phyloP scores from a whole-genome alignment of 2,888 invertebrate species.

The Patella depressa region DNA sequence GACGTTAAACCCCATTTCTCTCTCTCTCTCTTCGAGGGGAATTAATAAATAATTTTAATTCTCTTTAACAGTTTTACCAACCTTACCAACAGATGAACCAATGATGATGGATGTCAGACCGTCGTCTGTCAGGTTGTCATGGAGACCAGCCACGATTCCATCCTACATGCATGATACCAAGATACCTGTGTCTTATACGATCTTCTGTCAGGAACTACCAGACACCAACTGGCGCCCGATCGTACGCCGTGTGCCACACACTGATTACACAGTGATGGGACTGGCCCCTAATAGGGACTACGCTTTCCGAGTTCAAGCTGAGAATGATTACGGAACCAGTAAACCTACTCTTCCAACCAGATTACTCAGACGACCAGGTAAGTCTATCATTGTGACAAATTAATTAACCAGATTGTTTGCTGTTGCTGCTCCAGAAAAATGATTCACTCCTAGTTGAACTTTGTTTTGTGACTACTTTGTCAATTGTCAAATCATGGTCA shows the following conservation, averaged over 20 bases:
- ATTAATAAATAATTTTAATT: too few species aligned
- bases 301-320: constrained; percentile 93
- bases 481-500: neutral
- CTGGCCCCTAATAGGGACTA: constrained; percentile 84
- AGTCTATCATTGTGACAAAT: neutral
- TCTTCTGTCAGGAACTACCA: constrained; percentile 55
- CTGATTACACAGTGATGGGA: constrained; percentile 53
- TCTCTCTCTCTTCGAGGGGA: too few species aligned
- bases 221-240: constrained; percentile 55
- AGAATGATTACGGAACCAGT: constrained; percentile 95
- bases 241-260: constrained; percentile 56
- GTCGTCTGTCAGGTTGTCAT: constrained; percentile 56
- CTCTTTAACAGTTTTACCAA: constrained; percentile 48
- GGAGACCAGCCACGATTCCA: constrained; percentile 60
- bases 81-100: constrained; percentile 54
- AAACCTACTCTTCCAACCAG: constrained; percentile 85
- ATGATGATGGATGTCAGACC: constrained; percentile 55
- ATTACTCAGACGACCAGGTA: constrained; percentile 50
- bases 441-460: too few species aligned
- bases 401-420: too few species aligned
- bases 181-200: constrained; percentile 56
- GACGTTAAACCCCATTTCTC: too few species aligned
- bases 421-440: too few species aligned
- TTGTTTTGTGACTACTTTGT: neutral
- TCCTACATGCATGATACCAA: constrained; percentile 43